Conservation (phyloP, 2,888 invertebrate genomes). For the Metacarcinus magister region DNA sequence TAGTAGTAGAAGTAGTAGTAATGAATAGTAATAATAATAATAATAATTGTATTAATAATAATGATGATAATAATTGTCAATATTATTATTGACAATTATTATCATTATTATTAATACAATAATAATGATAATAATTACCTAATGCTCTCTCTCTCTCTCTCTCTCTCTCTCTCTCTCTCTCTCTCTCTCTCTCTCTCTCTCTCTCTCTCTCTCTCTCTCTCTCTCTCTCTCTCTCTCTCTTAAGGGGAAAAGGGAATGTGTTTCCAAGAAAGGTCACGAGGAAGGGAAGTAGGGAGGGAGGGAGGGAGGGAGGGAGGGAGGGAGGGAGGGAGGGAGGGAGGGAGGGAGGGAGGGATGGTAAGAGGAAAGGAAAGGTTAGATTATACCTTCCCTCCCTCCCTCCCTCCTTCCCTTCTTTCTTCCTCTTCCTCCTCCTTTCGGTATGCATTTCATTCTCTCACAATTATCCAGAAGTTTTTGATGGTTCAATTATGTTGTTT, state of each 20-base stretch:
- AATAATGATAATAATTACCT: neutral
- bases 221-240: neutral
- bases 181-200: conserved; percentile 22
- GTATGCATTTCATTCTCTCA: neutral
- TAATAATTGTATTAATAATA: neutral
- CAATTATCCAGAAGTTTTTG: neutral
- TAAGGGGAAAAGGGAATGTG: neutral
- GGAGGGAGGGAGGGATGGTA: neutral
- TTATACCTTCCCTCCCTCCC: neutral
- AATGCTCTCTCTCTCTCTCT: neutral
- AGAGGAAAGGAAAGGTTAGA: neutral
- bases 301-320: too few species aligned
- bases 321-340: conserved; percentile 20
- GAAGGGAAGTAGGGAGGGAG: conserved; percentile 10
- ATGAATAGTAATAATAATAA: neutral
- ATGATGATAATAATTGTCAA: neutral
- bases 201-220: conserved; percentile 26
- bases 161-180: too few species aligned
- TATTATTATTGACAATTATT: too few species aligned
- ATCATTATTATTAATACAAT: neutral
- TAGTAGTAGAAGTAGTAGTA: neutral
- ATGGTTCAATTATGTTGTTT: neutral
- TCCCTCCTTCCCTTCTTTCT: neutral
- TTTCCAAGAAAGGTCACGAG: neutral
- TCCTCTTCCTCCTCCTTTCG: neutral